Evolutionary conservation across 2,113 vertebrate species (phyloP).

Genomic region (Lota lota): DNA sequence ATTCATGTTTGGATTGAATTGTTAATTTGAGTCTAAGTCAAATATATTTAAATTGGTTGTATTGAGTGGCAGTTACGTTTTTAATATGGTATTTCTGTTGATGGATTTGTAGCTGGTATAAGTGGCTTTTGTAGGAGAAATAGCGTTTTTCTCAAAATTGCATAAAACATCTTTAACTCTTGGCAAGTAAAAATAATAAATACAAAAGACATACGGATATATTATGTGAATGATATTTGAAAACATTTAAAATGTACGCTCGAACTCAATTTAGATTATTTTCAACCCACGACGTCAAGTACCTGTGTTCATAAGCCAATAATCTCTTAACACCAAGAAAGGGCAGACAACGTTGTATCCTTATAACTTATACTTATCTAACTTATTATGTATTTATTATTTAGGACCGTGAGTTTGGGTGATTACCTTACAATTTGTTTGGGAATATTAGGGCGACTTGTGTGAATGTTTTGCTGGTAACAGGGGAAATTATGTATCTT

Average conservation of each 20-base stretch:
- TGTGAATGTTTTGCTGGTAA: no score
- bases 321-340: background rate
- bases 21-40: background rate
- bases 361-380: background rate
- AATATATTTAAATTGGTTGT: background rate
- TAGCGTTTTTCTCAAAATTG: background rate
- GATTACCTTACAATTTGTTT: background rate
- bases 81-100: background rate
- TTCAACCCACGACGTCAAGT: no score
- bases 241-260: no score
- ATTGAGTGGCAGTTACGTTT: background rate
- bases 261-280: slow-evolving; percentile 12
- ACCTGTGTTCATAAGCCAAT: background rate
- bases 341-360: background rate
- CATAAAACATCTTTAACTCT: slow-evolving; percentile 5
- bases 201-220: no score
- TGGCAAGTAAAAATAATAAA: no score
- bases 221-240: slow-evolving; percentile 28
- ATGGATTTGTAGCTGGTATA: background rate
- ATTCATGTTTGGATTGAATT: background rate
- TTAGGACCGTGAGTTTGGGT: slow-evolving; percentile 1
- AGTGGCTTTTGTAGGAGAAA: no score
- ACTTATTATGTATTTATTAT: background rate
- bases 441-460: background rate
- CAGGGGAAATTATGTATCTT: no score